These are phyloP conservation scores for Trachelus troglodyta DNA, from an alignment of 2,888 invertebrate species.

Conservation along the genomic window DNA sequence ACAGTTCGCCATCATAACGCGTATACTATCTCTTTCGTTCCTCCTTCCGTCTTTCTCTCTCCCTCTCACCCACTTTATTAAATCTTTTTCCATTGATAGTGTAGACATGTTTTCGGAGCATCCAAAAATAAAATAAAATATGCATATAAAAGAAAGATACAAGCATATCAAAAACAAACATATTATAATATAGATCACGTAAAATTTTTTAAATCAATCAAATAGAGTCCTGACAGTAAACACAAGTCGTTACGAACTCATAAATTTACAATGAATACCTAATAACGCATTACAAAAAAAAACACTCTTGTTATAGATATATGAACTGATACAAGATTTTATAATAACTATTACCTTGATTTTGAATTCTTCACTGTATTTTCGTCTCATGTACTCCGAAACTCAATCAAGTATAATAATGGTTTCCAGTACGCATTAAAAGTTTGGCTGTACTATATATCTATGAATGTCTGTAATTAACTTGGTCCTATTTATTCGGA, in stretches of 20 bases:
- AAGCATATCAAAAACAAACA: background rate
- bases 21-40: slow-evolving; percentile 19
- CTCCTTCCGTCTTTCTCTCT: slow-evolving; percentile 24
- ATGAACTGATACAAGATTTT: background rate
- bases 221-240: background rate
- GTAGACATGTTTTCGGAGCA: background rate
- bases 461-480: background rate
- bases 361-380: background rate
- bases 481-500: background rate
- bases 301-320: too few species aligned
- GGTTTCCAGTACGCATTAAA: background rate
- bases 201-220: background rate
- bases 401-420: background rate
- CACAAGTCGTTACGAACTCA: background rate
- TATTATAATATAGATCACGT: background rate
- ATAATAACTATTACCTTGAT: slow-evolving; percentile 1
- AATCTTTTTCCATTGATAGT: slow-evolving; percentile 22
- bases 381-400: background rate
- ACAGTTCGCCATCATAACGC: slow-evolving; percentile 26
- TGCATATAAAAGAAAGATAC: background rate
- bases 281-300: too few species aligned
- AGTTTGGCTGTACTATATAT: background rate
- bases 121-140: background rate
- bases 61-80: slow-evolving; percentile 23
- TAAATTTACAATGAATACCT: background rate